A percentile compares a stretch with the other conserved stretches of the same genome.
phyloP scores from a whole-genome alignment of 2,113 vertebrate genomes.

The Panthera uncia region DNA sequence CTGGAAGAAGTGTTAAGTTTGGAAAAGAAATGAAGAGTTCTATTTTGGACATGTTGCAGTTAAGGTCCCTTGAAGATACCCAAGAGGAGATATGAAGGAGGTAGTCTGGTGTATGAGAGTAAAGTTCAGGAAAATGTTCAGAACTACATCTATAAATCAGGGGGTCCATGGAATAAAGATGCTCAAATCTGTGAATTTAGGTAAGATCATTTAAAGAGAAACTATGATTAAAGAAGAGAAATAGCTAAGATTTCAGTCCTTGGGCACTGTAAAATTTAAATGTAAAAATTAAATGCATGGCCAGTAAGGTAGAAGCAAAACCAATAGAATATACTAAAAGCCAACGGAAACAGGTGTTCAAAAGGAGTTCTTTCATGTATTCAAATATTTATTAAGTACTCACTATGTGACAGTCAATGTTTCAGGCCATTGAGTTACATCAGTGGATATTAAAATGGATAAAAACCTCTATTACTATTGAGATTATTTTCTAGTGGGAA shows the following conservation, averaged over 20 bases:
- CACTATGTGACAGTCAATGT: neutral
- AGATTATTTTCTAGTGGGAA: neutral
- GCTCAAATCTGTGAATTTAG: neutral
- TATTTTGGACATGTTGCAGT: neutral
- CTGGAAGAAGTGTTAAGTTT: neutral
- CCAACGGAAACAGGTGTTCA: neutral
- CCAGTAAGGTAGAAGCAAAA: neutral
- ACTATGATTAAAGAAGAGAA: neutral
- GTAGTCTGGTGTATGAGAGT: neutral
- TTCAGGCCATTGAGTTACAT: neutral
- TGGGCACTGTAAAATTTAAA: neutral
- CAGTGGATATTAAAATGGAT: neutral
- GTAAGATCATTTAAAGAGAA: neutral
- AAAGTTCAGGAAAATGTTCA: neutral
- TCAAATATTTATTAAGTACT: neutral
- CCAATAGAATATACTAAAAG: neutral
- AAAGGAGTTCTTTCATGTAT: neutral
- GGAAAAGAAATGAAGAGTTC: neutral
- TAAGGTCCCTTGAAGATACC: neutral
- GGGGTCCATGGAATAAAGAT: neutral
- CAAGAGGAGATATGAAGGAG: neutral
- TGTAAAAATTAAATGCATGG: neutral
- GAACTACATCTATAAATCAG: neutral
- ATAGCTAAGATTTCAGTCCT: neutral
- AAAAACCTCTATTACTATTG: neutral